Conservation (phyloP, 1,140 invertebrate species). For the Trypoxylus dichotomus region DNA sequence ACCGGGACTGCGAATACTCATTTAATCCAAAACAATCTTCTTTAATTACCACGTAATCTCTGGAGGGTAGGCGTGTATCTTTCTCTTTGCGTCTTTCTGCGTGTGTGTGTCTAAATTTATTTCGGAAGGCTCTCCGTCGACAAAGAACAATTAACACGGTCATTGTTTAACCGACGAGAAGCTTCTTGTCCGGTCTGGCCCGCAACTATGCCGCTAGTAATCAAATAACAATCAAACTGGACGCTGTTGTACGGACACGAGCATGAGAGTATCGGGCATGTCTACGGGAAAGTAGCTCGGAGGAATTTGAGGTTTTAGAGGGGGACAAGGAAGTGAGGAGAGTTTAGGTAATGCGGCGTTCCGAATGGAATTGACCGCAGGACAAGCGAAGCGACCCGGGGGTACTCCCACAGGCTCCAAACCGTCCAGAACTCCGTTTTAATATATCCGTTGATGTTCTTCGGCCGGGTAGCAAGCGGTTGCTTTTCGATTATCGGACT, state of each 20-base stretch:
- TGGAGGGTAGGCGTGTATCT: not conserved
- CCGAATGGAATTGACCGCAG: conserved; percentile 5
- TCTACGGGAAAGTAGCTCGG: not conserved
- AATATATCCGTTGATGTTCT: conserved; percentile 2
- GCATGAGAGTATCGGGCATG: not conserved
- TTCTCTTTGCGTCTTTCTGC: not conserved
- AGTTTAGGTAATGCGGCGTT: not conserved
- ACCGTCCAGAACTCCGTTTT: not conserved
- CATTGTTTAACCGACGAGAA: not conserved
- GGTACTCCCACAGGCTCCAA: not conserved
- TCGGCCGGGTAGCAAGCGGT: not conserved
- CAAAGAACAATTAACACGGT: conserved; percentile 6
- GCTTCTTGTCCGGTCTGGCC: conserved; percentile 8
- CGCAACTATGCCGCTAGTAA: conserved; percentile 29
- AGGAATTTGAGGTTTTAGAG: not conserved
- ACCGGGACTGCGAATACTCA: not conserved
- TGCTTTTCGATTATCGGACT: not conserved
- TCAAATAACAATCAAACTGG: conserved; percentile 33
- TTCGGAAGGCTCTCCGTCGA: not conserved
- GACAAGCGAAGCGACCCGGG: not conserved
- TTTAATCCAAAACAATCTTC: conserved; percentile 1
- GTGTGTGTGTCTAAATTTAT: not conserved
- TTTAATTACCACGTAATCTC: not conserved
- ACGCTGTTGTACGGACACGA: not conserved
- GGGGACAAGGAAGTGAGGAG: not conserved